Conservation (phyloP, 2,888 invertebrate genomes). For the Rhagonycha fulva region DNA sequence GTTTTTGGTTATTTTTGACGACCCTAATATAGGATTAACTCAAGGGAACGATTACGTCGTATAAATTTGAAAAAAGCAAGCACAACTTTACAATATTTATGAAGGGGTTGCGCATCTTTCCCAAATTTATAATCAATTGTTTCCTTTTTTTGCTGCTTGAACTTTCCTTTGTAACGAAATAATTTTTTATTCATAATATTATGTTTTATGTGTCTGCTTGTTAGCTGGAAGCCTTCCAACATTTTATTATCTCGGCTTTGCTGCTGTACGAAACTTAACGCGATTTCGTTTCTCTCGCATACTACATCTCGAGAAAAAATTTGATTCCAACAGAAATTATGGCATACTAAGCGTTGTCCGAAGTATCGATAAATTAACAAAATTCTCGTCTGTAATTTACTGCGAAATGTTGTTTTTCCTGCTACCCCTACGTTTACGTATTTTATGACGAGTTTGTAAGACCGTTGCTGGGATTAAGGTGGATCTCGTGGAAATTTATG, state of each 20-base stretch:
- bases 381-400: background rate
- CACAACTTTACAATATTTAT: background rate
- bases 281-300: background rate
- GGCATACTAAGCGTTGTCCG: background rate
- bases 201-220: background rate
- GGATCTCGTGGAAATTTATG: conserved; percentile 3
- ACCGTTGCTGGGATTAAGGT: background rate
- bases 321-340: background rate
- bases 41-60: too few species aligned
- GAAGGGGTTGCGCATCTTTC: background rate
- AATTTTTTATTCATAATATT: background rate
- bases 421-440: background rate
- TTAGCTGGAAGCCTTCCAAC: background rate
- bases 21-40: too few species aligned
- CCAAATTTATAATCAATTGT: background rate
- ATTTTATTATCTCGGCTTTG: background rate
- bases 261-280: background rate
- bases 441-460: conserved; percentile 1
- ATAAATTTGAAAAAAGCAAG: too few species aligned
- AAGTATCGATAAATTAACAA: background rate
- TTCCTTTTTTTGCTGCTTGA: background rate
- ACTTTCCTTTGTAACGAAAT: background rate
- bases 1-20: too few species aligned
- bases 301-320: background rate
- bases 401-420: background rate